Evolutionary conservation across 2,888 invertebrate species (phyloP).

Genomic region (Eupeodes latifasciatus): DNA sequence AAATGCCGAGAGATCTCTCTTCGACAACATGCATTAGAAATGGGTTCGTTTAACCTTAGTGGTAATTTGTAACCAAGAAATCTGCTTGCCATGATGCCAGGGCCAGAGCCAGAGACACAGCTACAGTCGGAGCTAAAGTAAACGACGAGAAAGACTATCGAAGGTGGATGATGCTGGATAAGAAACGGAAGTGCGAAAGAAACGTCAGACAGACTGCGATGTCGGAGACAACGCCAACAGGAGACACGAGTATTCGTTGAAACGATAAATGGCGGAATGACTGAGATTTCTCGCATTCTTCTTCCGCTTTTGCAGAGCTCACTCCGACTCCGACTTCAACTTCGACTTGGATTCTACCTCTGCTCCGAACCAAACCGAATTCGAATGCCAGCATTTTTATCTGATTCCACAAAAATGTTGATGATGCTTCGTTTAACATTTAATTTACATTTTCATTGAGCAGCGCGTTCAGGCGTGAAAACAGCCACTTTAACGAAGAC

Average conservation of each 20-base stretch:
- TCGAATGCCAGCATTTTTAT: slow-evolving; percentile 11
- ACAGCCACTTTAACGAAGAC: slow-evolving; percentile 71
- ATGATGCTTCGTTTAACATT: slow-evolving; percentile 52
- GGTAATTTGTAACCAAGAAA: slow-evolving; percentile 67
- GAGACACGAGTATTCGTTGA: not conserved
- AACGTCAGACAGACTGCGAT: slow-evolving; percentile 19
- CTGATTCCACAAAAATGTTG: slow-evolving; percentile 50
- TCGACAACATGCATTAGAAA: slow-evolving; percentile 66
- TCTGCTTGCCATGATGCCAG: not conserved
- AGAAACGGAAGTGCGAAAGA: not conserved
- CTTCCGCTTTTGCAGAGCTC: slow-evolving; percentile 24
- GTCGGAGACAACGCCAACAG: too few species aligned
- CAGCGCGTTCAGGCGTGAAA: slow-evolving; percentile 41
- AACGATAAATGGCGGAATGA: slow-evolving; percentile 61
- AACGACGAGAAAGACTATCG: too few species aligned
- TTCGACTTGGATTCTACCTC: too few species aligned
- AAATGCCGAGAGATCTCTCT: slow-evolving; percentile 30
- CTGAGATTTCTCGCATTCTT: slow-evolving; percentile 55
- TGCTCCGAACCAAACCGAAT: not conserved
- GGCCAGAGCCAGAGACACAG: not conserved
- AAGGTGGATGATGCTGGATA: not conserved
- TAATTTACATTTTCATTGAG: slow-evolving; percentile 66
- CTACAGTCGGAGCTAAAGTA: too few species aligned
- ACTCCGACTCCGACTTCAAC: not conserved
- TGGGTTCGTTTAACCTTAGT: slow-evolving; percentile 65